Conservation (phyloP, 2,113 vertebrate genomes). For the Leptobrachium leishanense region DNA sequence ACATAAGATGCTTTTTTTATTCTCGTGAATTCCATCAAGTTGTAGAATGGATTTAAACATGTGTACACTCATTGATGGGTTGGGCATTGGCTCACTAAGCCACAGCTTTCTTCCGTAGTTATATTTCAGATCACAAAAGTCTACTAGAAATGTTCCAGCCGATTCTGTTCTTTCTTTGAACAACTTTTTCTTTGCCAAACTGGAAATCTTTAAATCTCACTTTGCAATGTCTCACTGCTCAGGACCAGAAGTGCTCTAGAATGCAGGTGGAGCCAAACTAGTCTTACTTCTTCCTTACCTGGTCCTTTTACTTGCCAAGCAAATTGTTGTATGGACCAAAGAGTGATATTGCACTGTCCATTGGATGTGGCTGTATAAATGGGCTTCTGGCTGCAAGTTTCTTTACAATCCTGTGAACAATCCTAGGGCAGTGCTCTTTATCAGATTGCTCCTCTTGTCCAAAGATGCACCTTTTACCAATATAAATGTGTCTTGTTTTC, state of each 20-base stretch:
- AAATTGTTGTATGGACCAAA: slow-evolving; percentile 25
- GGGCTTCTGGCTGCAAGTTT: not conserved
- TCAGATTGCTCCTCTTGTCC: slow-evolving; percentile 30
- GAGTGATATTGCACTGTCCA: slow-evolving; percentile 17
- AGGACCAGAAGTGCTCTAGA: slow-evolving; percentile 16
- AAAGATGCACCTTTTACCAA: slow-evolving; percentile 46
- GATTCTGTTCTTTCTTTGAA: not conserved
- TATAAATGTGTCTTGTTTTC: slow-evolving; percentile 21
- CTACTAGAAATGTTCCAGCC: not conserved
- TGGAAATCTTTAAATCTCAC: slow-evolving; percentile 26
- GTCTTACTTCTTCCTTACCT: slow-evolving; percentile 13
- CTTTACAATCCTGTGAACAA: slow-evolving; percentile 8
- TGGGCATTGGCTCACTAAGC: not conserved
- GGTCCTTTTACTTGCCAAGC: slow-evolving; percentile 11
- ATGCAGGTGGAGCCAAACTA: slow-evolving; percentile 16
- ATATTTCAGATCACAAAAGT: not conserved
- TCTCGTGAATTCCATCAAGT: not conserved
- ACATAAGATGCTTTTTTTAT: not conserved
- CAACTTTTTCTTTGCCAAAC: not conserved
- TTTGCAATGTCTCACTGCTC: slow-evolving; percentile 13
- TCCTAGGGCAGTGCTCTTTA: slow-evolving; percentile 15
- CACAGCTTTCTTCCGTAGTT: not conserved
- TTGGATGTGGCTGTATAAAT: not conserved
- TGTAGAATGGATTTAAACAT: not conserved
- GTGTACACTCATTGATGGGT: not conserved